phyloP scores from a whole-genome alignment of 2,113 vertebrate species.

The Tauraco erythrolophus region DNA sequence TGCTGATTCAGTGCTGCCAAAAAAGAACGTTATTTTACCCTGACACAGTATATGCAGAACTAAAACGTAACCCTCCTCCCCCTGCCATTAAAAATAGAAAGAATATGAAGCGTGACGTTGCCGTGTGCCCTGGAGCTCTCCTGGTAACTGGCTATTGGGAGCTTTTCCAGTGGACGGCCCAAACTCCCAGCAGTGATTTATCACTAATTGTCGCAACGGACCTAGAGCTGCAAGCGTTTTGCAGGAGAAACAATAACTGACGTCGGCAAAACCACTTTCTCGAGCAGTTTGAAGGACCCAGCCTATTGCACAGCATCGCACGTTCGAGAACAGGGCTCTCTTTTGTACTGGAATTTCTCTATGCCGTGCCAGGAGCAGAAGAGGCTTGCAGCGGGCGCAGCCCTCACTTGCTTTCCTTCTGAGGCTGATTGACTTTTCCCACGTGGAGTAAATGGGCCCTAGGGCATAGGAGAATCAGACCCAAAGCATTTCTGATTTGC shows the following conservation, averaged over 20 bases:
- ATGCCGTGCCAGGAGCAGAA: accelerated
- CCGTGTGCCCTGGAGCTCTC: background rate
- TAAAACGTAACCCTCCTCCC: background rate
- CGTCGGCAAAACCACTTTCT: background rate
- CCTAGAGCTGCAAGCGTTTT: background rate
- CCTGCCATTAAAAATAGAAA: background rate
- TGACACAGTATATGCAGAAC: conserved; percentile 36
- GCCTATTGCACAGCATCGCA: background rate
- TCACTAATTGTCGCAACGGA: conserved; percentile 21
- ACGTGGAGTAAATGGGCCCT: background rate
- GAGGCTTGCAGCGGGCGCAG: background rate
- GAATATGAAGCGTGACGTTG: background rate
- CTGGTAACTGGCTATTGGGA: conserved; percentile 3
- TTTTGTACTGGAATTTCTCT: background rate
- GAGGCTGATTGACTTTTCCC: background rate
- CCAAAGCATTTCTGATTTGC: background rate
- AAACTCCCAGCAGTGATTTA: conserved; percentile 59
- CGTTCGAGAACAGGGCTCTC: background rate
- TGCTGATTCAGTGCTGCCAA: conserved; percentile 43
- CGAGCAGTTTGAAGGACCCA: background rate
- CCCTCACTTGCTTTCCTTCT: background rate
- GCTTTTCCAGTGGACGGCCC: conserved; percentile 14
- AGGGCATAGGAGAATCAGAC: background rate
- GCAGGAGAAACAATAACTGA: background rate
- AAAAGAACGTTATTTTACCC: conserved; percentile 20